These are phyloP conservation scores for Myrmophylax atrothorax DNA, from an alignment of 2,113 vertebrate species.

Conservation along the genomic window DNA sequence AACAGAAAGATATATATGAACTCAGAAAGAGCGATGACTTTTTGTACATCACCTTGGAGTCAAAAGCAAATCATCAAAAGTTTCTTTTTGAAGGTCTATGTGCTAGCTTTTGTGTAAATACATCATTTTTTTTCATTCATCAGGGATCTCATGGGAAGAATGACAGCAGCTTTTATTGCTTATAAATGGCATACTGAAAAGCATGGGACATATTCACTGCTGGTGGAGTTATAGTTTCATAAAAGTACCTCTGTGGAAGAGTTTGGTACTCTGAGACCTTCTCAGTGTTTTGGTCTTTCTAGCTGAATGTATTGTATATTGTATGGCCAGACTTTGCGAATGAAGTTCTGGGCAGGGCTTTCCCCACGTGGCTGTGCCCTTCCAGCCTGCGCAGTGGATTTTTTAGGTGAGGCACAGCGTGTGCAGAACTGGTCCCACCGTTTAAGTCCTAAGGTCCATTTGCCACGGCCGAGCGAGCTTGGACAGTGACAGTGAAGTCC, in stretches of 20 bases:
- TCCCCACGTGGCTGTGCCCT: no score
- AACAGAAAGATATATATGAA: neutral
- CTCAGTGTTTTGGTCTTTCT: neutral
- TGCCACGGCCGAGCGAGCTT: no score
- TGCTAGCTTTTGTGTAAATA: neutral
- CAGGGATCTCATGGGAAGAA: constrained; percentile 47
- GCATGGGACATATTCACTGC: neutral
- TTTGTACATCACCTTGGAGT: neutral
- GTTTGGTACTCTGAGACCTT: neutral
- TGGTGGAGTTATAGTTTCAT: neutral
- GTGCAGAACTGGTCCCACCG: no score
- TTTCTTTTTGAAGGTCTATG: neutral
- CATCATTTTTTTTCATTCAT: constrained; percentile 16
- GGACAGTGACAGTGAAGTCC: no score
- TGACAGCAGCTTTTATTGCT: constrained; percentile 60
- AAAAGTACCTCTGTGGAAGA: neutral
- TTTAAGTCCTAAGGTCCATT: no score
- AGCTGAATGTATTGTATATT: neutral
- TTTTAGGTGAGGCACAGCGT: no score
- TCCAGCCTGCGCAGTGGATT: no score
- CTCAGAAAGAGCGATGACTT: constrained; percentile 21
- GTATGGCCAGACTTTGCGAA: no score
- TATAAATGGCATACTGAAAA: constrained; percentile 19
- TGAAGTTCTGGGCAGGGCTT: no score
- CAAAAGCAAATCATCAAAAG: constrained; percentile 2